Percentiles rank a stretch among this genome's conserved stretches.
Conservation (phyloP, 2,113 vertebrate species). For the Dolichallabes microphthalmus region DNA sequence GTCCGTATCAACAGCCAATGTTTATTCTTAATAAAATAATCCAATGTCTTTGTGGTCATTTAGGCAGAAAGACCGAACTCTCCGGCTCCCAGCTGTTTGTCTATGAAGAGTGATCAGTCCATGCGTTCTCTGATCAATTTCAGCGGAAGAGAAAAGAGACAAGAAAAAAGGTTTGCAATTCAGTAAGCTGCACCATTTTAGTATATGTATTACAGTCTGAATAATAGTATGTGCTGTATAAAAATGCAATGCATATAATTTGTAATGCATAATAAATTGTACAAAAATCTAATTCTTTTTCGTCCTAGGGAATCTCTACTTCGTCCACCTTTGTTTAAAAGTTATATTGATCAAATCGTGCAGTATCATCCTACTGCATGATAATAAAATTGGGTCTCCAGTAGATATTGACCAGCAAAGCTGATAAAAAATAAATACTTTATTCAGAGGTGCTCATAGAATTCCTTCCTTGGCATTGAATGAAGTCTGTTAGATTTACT, state of each 20-base stretch:
- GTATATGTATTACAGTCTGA: too few species aligned
- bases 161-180: background rate
- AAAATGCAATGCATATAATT: too few species aligned
- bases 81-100: constrained; percentile 10
- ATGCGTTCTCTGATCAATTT: background rate
- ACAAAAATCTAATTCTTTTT: too few species aligned
- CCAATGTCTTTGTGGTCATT: background rate
- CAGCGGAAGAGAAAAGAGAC: background rate
- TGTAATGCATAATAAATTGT: too few species aligned
- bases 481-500: background rate
- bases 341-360: too few species aligned
- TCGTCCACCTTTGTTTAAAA: too few species aligned
- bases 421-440: background rate
- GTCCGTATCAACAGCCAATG: too few species aligned
- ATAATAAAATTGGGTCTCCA: too few species aligned
- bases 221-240: too few species aligned
- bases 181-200: background rate
- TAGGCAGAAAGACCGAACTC: background rate
- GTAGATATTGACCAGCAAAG: background rate
- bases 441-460: background rate
- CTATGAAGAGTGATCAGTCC: background rate
- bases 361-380: too few species aligned
- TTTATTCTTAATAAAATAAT: too few species aligned
- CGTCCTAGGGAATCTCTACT: too few species aligned
- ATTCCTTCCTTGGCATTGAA: background rate